Evolutionary conservation across 2,797 vertebrate genomes (phyloP), one percentile per base, ranked within the genome.

Genomic region (Urocyon cinereoargenteus): DNA sequence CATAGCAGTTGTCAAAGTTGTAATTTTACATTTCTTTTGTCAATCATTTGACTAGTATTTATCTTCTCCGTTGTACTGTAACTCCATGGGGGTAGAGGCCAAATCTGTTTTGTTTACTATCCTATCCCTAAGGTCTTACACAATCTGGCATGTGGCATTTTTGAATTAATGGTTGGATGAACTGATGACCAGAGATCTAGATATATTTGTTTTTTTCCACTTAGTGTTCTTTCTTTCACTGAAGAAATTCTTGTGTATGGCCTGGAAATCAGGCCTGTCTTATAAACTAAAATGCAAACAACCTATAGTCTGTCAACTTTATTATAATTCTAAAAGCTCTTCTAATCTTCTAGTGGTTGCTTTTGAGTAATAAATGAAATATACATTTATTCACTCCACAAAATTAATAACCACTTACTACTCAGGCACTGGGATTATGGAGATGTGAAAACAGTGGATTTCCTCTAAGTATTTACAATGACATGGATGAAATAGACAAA

Each of bases 361-460:
- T 84, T 93, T 90, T 88, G 55, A 91, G 49, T 68, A 86, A 66
- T 70, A 86, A 88, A 19, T 81, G 61, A 90, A 95, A 86, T 61
- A 70, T 13, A 19, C 12, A n/a, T 77, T 31, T 57, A 94, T 86
- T 34, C 49, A 53, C 22, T 87, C 18, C 7, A 3, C 53, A 94
- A 84, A 93, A 96, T 59, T 28, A 55, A 75, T 68, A 24, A 82
- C 14, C 16, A 55, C 11, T 57, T 94, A 64, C 7, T 84, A 34
- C 7, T 77, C 24, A 87, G 49, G 12, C 4, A 81, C 21, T 95
- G 28, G 24, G 34, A 86, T 88, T 59, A 75, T 70, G 19, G 31
- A 81, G 68, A 90, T 77, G 8, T 64, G 57, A 72, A 93, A 82
- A 1, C 1, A 57, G n/a, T 64, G 72, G 34, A 28, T 82, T 51